Base-by-base conservation (phyloP, 2,888 invertebrate species). In the Crematogaster levior region DNA sequence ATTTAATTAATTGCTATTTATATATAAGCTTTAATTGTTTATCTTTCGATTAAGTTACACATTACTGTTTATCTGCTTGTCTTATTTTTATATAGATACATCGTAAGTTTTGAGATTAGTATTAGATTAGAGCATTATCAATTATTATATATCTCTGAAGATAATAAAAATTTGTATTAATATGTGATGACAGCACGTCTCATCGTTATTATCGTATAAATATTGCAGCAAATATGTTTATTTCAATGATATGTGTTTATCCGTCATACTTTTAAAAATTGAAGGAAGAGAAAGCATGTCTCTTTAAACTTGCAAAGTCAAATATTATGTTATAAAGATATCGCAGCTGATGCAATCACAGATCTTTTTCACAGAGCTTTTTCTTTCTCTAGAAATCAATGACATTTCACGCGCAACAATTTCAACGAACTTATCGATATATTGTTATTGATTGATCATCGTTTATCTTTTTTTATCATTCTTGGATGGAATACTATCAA, bases 51-150 rank as follows among this genome's bases (percentile, higher is more conserved):
- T 66, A 37, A 15, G 40, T 56, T 21, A 24, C 1, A 37, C 12
- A 6, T 21, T 21, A 65, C 53, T 77, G 27, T 77, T 60, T 70
- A 58, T 60, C 34, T 48, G 48, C 46, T 53, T n/a, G 40, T 15
- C 9, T 37, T 40, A 40, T 0, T 72, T 43, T n/a, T 56, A 12
- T 48, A n/a, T 6, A 46, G 60, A 80, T 84, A 81, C 79, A 73
- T n/a, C 15, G 30, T n/a, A 37, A 30, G 1, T 18, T 73, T 27
- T 30, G n/a, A 27, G 61, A 37, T 58, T 30, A 68, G 85, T 87
- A 83, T 86, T n/a, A n/a, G n/a, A n/a, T n/a, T n/a, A n/a, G n/a
- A n/a, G n/a, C 86, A 34, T 56, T 87, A 83, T 86, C 84, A 83
- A 79, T 75, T 68, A 60, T 79, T 70, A 84, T 85, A 81, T 83